Percentiles rank a stretch among this genome's conserved stretches.
phyloP scores from a whole-genome alignment of 2,888 invertebrate genomes.

The Euproctis similis region DNA sequence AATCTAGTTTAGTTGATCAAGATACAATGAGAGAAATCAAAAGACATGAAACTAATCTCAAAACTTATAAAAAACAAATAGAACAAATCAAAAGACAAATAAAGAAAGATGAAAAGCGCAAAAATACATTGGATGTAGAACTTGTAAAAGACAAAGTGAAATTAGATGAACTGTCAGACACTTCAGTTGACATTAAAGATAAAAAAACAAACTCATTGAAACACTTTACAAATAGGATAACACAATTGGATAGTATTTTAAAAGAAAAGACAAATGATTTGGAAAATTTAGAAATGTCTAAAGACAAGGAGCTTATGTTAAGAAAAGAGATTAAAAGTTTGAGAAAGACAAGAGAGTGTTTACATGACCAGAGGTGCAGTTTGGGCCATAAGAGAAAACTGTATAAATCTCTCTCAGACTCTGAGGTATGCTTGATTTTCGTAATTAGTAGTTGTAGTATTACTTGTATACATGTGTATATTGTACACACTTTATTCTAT shows the following conservation, averaged over 20 bases:
- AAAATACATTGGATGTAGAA: constrained; percentile 80
- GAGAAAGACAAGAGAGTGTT: constrained; percentile 84
- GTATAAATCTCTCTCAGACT: constrained; percentile 81
- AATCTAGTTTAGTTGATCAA: constrained; percentile 70
- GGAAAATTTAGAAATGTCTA: constrained; percentile 73
- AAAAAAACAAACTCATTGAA: constrained; percentile 75
- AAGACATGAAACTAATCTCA: constrained; percentile 83
- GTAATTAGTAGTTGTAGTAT: too few relatives aligned
- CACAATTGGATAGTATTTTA: constrained; percentile 80
- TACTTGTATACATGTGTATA: too few relatives aligned
- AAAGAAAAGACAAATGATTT: constrained; percentile 82
- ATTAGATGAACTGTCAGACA: constrained; percentile 67
- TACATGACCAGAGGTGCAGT: constrained; percentile 84
- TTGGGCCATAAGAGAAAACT: constrained; percentile 84
- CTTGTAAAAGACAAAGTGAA: constrained; percentile 72
- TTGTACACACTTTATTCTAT: too few relatives aligned
- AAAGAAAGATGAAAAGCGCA: constrained; percentile 83
- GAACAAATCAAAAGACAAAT: constrained; percentile 84
- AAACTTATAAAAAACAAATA: constrained; percentile 84
- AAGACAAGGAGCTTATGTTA: constrained; percentile 78
- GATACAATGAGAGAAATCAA: constrained; percentile 79
- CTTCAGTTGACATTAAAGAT: constrained; percentile 73
- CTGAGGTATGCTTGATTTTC: constrained; percentile 66
- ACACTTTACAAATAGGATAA: constrained; percentile 80
- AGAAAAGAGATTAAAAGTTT: constrained; percentile 88